Evolutionary conservation across 1,140 invertebrate species (phyloP).

Genomic region (Phymastichus coffea): DNA sequence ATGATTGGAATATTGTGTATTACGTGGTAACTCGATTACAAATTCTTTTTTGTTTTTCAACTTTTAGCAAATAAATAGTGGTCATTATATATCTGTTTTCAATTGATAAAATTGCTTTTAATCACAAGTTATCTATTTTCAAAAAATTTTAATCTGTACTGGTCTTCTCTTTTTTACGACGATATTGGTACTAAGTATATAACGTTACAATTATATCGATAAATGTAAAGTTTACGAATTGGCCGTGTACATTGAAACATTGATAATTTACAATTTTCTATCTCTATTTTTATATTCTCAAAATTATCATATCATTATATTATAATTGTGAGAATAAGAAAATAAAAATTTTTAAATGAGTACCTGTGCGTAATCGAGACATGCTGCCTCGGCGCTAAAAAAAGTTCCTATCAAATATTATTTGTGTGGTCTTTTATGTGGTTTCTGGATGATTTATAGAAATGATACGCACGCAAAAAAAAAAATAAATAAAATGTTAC

Average conservation of each 20-base stretch:
- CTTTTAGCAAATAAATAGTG: not conserved
- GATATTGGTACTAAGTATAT: constrained; percentile 21
- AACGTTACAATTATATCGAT: constrained; percentile 27
- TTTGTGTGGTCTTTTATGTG: no score
- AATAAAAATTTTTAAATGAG: constrained; percentile 20
- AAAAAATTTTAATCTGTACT: no score
- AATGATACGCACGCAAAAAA: no score
- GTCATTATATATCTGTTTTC: no score
- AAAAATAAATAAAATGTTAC: no score
- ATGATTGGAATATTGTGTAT: no score
- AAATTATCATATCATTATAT: no score
- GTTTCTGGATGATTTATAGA: no score
- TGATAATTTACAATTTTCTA: constrained; percentile 10
- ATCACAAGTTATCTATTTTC: no score
- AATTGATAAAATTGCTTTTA: no score
- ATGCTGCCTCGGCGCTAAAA: constrained; percentile 26
- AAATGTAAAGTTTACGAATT: constrained; percentile 24
- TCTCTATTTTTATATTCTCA: no score
- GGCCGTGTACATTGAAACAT: constrained; percentile 15
- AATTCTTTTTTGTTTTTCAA: not conserved
- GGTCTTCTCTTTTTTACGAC: constrained; percentile 21
- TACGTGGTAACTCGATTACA: no score
- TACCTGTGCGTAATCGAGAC: constrained; percentile 22
- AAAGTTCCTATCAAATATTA: constrained; percentile 26
- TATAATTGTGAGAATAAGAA: constrained; percentile 12